Evolutionary conservation across 2,113 vertebrate genomes (phyloP).

Genomic region (Lophura nycthemera): DNA sequence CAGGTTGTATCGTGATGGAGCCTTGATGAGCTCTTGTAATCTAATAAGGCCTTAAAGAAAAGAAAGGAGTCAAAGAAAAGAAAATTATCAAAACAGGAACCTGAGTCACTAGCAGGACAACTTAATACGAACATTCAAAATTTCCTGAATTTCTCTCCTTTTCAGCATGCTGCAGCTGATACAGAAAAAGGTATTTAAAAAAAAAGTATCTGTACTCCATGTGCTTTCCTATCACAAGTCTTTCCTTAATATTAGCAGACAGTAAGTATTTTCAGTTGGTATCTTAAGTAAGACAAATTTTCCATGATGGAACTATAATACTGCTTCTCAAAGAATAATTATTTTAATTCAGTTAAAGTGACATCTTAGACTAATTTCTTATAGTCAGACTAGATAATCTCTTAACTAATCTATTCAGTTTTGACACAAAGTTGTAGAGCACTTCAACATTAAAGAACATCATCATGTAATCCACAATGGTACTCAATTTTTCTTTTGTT

Average conservation of each 20-base stretch:
- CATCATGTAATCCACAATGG: neutral
- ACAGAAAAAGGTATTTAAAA: neutral
- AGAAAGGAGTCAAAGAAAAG: slow-evolving; percentile 7
- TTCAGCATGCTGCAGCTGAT: neutral
- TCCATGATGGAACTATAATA: neutral
- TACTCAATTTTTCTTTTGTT: neutral
- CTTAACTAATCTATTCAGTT: neutral
- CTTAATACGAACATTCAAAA: neutral
- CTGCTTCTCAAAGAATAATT: neutral
- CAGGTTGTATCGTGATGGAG: slow-evolving; percentile 96
- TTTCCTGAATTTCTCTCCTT: neutral
- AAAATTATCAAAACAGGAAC: slow-evolving; percentile 37
- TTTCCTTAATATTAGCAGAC: neutral
- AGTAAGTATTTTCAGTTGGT: neutral
- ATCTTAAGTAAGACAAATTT: slow-evolving; percentile 15
- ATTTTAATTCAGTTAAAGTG: slow-evolving; percentile 26
- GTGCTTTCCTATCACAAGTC: neutral
- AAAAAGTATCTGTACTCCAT: neutral
- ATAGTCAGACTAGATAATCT: neutral
- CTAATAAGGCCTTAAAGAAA: slow-evolving; percentile 93
- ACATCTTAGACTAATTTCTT: slow-evolving; percentile 17
- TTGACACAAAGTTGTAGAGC: neutral
- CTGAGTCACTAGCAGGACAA: neutral
- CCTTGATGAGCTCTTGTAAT: slow-evolving; percentile 98
- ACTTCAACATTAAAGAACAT: neutral